Base-by-base conservation (phyloP, 2,113 vertebrate species). In the Cynocephalus volans region DNA sequence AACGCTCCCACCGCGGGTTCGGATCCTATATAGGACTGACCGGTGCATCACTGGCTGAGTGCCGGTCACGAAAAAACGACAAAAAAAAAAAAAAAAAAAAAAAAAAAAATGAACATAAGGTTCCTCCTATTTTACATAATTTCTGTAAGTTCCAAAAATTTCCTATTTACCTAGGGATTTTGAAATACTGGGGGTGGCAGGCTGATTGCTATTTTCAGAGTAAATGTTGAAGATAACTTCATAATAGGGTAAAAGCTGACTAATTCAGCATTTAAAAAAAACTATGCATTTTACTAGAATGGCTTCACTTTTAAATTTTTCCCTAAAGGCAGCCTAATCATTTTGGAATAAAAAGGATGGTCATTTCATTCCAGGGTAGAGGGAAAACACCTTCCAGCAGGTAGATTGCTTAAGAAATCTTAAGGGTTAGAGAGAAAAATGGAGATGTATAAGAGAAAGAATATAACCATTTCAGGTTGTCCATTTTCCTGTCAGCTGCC, bases 321-420 rank as follows among this genome's bases (percentile, higher is more conserved):
- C n/a, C 8, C 12, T 91, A 72, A 83, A 90, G 77, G 33, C 58
- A 87, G 67, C 26, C 58, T 87, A 48, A 69, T 84, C 33, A 67
- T 89, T 92, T 52, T 88, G 65, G 48, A 80, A 90, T 60, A 88
- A 81, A 72, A 89, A 19, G 6, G 21, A 90, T 58, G 75, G 21
- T 36, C 36, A 89, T 73, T 95, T 89, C 84, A 95, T 95, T 83
- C 33, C 60, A 88, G 48, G 52, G 14, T 5, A 84, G 48, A 96
- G 4, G 50, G 67, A 60, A 88, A 93, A 64, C 15, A 84, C 36
- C 13, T 26, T 48, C 52, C 4, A 50, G 50, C 33, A 72, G 11
- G 62, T 1, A 80, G 17, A 83, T 0, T 93, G 24, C n/a, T 90
- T 26, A 45, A 77, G 33, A 54, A 77, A 82, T 73, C 72, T 76